Evolutionary conservation across 2,113 vertebrate species (phyloP).

Genomic region (Edolisoma coerulescens): DNA sequence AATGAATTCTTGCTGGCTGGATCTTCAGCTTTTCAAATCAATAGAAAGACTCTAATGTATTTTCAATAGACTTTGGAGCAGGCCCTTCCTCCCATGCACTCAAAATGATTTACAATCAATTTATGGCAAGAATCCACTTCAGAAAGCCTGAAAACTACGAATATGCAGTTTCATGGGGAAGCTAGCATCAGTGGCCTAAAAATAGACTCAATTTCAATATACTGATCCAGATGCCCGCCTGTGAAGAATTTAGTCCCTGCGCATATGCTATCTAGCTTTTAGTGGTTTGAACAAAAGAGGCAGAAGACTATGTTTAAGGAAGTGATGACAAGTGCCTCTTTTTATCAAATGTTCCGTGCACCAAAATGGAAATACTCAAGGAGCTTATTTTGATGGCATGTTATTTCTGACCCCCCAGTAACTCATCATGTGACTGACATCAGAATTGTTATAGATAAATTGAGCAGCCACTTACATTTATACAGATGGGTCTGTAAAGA

Average conservation of each 20-base stretch:
- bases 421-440: slow-evolving; percentile 43
- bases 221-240: slow-evolving; percentile 35
- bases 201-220: slow-evolving; percentile 58
- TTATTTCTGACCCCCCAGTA: background rate
- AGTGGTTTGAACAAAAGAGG: slow-evolving; percentile 50
- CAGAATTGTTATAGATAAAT: slow-evolving; percentile 58
- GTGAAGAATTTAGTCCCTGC: slow-evolving; percentile 42
- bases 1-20: slow-evolving; percentile 50
- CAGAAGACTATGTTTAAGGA: slow-evolving; percentile 61
- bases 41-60: slow-evolving; percentile 52
- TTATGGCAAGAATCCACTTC: slow-evolving; percentile 57
- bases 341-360: slow-evolving; percentile 36
- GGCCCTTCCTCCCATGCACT: slow-evolving; percentile 21
- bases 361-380: slow-evolving; percentile 61
- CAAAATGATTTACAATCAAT: slow-evolving; percentile 57
- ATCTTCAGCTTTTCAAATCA: slow-evolving; percentile 57
- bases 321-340: slow-evolving; percentile 55
- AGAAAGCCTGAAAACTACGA: slow-evolving; percentile 44
- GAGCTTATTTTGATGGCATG: slow-evolving; percentile 42
- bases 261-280: slow-evolving; percentile 37
- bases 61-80: slow-evolving; percentile 58
- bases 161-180: slow-evolving; percentile 56
- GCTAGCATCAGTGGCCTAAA: slow-evolving; percentile 42
- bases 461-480: slow-evolving; percentile 64
- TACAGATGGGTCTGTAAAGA: slow-evolving; percentile 58